Evolutionary conservation across 2,797 vertebrate genomes (phyloP).

Genomic region (Eulemur rubriventer): DNA sequence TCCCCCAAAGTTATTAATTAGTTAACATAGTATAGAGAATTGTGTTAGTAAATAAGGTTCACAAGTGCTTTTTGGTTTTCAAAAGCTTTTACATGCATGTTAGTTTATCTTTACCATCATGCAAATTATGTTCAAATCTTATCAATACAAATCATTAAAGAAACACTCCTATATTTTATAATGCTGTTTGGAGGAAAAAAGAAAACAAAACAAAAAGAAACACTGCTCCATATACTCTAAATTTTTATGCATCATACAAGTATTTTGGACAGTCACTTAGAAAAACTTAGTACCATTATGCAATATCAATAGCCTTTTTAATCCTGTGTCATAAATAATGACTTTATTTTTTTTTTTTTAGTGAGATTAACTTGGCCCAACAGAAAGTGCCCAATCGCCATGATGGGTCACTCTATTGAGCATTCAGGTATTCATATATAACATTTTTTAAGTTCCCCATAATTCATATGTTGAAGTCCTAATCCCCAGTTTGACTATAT

Average conservation of each 20-base stretch:
- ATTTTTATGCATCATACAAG: background rate
- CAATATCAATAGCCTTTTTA: background rate
- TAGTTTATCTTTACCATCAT: background rate
- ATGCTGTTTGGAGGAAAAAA: too few species aligned
- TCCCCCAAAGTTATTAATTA: background rate
- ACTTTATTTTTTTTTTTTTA: background rate
- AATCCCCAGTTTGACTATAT: background rate
- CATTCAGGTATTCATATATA: background rate
- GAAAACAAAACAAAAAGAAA: background rate
- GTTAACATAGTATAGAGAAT: background rate
- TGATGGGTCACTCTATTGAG: background rate
- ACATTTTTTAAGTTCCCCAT: background rate
- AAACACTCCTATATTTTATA: background rate
- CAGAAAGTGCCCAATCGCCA: background rate
- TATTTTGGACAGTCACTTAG: background rate
- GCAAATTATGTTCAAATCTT: background rate
- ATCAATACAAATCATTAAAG: background rate
- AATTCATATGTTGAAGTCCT: background rate
- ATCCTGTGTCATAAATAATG: background rate
- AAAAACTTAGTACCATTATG: background rate
- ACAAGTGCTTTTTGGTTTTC: background rate
- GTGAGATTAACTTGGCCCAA: background rate
- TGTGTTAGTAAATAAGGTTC: background rate
- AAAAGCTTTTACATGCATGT: background rate
- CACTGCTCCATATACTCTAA: background rate